These are phyloP conservation scores for Mionectes olivaceus DNA, from an alignment of 2,797 vertebrate genomes.

Conservation along the genomic window DNA sequence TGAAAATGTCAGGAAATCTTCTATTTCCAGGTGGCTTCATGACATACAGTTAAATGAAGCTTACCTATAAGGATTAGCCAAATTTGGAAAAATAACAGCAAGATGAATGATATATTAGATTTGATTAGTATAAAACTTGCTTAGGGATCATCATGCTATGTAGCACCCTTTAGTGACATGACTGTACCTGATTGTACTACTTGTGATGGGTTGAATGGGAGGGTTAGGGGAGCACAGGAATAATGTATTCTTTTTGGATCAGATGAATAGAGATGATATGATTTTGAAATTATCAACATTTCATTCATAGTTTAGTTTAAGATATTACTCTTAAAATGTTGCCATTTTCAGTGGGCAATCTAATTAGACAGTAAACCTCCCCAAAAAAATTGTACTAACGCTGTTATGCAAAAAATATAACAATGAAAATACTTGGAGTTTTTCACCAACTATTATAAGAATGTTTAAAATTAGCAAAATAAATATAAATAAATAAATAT, in stretches of 20 bases:
- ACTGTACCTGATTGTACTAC: background rate
- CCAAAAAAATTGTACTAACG: background rate
- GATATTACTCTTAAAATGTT: background rate
- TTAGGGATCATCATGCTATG: background rate
- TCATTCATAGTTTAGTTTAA: background rate
- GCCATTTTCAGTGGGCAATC: background rate
- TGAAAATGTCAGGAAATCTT: conserved; percentile 27
- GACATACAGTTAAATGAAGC: background rate
- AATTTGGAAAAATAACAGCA: background rate
- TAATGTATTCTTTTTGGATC: background rate
- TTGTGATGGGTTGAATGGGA: background rate
- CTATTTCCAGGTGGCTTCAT: background rate
- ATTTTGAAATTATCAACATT: background rate
- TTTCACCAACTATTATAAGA: background rate
- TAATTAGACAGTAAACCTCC: background rate
- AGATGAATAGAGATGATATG: background rate
- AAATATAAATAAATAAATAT: background rate
- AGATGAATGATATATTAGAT: background rate
- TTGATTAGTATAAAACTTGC: background rate
- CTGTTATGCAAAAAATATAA: background rate
- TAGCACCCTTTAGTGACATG: background rate
- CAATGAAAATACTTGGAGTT: background rate
- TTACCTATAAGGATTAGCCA: background rate
- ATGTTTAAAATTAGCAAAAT: background rate
- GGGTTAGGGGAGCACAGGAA: rapidly evolving